Evolutionary conservation across 1,140 invertebrate genomes (phyloP).

Genomic region (Drosophila pruinosa): DNA sequence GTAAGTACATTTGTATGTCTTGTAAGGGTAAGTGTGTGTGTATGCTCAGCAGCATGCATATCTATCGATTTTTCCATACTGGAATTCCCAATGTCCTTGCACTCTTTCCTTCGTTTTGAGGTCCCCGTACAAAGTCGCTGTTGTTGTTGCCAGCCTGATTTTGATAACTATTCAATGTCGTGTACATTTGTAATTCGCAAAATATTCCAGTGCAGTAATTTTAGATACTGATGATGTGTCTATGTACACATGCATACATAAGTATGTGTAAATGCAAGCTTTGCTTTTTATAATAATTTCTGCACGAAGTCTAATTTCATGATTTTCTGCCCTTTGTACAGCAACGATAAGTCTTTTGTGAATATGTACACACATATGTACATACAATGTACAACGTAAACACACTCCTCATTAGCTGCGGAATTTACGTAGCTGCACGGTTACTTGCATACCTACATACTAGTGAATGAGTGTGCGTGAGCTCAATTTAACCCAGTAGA

Average conservation of each 20-base stretch:
- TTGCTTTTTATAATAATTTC: background rate
- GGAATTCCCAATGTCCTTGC: slow-evolving; percentile 70
- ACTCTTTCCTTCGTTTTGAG: slow-evolving; percentile 46
- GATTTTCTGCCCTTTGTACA: slow-evolving; percentile 31
- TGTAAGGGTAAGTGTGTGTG: slow-evolving; percentile 1
- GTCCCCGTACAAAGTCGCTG: slow-evolving; percentile 3
- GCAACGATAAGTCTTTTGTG: slow-evolving; percentile 33
- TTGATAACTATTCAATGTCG: background rate
- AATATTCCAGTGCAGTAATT: slow-evolving; percentile 9
- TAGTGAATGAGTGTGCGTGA: background rate
- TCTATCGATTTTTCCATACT: slow-evolving; percentile 69
- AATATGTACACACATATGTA: background rate
- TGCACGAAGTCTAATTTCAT: background rate
- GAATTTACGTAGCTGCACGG: background rate
- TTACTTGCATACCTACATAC: background rate
- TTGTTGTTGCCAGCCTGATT: slow-evolving; percentile 11
- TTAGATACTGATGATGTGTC: background rate
- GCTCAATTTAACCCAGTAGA: background rate
- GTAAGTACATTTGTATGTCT: slow-evolving; percentile 13
- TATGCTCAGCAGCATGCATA: slow-evolving; percentile 49
- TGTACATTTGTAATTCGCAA: background rate
- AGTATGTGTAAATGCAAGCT: background rate
- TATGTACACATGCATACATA: background rate
- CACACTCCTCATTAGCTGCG: background rate
- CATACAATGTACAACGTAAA: too few species aligned